Conservation (phyloP, 2,888 invertebrate genomes). For the Boloria euphrosyne region DNA sequence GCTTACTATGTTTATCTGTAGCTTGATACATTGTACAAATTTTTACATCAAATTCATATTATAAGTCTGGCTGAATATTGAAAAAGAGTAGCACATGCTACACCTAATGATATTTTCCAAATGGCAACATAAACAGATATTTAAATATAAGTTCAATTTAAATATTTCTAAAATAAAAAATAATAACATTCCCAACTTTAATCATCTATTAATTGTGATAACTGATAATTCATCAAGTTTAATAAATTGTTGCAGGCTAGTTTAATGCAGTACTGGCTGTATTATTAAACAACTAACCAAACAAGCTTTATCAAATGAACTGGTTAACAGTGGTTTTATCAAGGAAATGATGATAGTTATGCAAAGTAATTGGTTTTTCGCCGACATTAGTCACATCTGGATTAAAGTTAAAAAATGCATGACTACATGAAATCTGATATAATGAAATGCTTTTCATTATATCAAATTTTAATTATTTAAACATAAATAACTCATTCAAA, state of each 20-base stretch:
- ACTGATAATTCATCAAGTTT: neutral
- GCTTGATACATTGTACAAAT: neutral
- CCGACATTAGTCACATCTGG: neutral
- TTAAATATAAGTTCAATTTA: too few relatives aligned
- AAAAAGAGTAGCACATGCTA: too few relatives aligned
- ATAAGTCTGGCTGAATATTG: too few relatives aligned
- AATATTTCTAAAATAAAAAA: too few relatives aligned
- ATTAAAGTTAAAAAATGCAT: neutral
- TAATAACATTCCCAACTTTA: too few relatives aligned
- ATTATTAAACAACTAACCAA: conserved; percentile 11
- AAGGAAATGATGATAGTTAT: conserved; percentile 13
- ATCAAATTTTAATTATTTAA: neutral
- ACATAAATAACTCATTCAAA: neutral
- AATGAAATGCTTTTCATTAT: neutral
- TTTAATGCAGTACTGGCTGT: neutral
- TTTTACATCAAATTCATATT: too few relatives aligned
- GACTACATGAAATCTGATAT: neutral
- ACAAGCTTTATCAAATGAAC: conserved; percentile 20
- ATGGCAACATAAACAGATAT: too few relatives aligned
- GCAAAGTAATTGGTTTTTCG: neutral
- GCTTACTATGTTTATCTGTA: neutral
- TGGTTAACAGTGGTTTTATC: conserved; percentile 25
- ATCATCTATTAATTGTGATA: too few relatives aligned
- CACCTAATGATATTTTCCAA: too few relatives aligned
- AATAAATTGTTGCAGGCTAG: conserved; percentile 7